Conservation (phyloP, 2,797 vertebrate species). For the Luscinia luscinia region DNA sequence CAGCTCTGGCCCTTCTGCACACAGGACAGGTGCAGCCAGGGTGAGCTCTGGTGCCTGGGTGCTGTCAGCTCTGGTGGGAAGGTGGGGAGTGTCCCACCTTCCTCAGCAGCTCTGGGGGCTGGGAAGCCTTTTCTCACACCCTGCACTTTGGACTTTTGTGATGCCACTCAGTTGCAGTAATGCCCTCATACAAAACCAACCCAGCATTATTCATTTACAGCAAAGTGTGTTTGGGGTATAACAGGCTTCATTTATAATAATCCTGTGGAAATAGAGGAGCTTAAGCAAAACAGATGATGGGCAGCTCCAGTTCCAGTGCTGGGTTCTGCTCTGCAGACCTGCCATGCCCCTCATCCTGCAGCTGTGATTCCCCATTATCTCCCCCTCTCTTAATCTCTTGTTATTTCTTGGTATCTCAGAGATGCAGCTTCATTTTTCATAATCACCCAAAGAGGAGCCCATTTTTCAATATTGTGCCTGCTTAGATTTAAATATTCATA, state of each 20-base stretch:
- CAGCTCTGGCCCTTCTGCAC: too few species aligned
- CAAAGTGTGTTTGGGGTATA: neutral
- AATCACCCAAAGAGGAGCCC: neutral
- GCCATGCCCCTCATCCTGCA: neutral
- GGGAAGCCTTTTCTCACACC: neutral
- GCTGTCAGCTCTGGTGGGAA: neutral
- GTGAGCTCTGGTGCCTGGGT: neutral
- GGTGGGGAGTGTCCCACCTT: neutral
- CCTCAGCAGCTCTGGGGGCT: accelerated
- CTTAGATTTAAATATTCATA: constrained; percentile 54
- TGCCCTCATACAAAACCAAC: neutral
- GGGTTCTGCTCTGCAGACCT: neutral
- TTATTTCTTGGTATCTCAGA: neutral
- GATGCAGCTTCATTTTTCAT: neutral
- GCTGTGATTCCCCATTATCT: neutral
- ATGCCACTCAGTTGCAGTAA: neutral
- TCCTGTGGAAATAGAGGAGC: neutral
- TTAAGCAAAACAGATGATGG: neutral
- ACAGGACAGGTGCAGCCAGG: neutral
- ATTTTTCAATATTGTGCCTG: constrained; percentile 1
- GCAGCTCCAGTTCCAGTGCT: neutral
- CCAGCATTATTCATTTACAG: neutral
- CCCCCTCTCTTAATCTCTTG: neutral
- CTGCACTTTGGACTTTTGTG: neutral
- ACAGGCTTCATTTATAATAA: neutral